Evolutionary conservation across 2,888 invertebrate species (phyloP), one percentile per base, ranked within the genome.

Genomic region (Platycheirus albimanus): DNA sequence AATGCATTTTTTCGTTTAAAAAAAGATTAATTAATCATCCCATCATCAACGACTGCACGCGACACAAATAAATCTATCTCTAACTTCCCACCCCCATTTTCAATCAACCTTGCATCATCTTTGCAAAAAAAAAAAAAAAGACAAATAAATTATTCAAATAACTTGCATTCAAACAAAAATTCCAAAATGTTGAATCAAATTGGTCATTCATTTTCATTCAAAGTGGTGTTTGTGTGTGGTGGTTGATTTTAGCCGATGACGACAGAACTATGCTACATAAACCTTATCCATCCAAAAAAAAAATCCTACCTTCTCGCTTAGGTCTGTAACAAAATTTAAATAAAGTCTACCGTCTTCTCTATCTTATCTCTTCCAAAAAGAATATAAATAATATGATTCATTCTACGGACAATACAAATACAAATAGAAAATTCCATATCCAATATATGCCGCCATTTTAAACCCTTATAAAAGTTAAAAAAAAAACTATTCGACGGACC

Each of bases 391-490:
- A 28, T 33, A 45, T 81, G 81, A 81, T 74, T 83, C 83, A 83
- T 78, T 83, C 64, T 6, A 24, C 6, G 3, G 7, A n/a, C n/a
- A n/a, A n/a, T n/a, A 49, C 61, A 45, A 45, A 45, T 8, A 45
- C 19, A 17, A 41, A 43, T 41, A 24, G 17, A 30, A 15, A 74
- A 17, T 20, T 36, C 10, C 24, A 58, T 47, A 58, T 19, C 51
- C 51, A 70, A 76, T 43, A 76, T 43, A 58, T 78, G 83, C 83
- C 83, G 83, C 83, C 83, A 83, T 83, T 83, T 83, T 83, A 74
- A 64, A 67, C 20, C n/a, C n/a, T n/a, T n/a, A n/a, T n/a, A n/a
- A n/a, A n/a, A n/a, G n/a, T n/a, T 38, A 56, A 52, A 11, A 17
- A 10, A 28, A 51, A 17, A 30, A 20, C 0, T 43, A 8, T n/a